Percentiles rank a stretch among this genome's conserved stretches.
Evolutionary conservation across 2,113 vertebrate species (phyloP).

Genomic region (Oreochromis aureus): DNA sequence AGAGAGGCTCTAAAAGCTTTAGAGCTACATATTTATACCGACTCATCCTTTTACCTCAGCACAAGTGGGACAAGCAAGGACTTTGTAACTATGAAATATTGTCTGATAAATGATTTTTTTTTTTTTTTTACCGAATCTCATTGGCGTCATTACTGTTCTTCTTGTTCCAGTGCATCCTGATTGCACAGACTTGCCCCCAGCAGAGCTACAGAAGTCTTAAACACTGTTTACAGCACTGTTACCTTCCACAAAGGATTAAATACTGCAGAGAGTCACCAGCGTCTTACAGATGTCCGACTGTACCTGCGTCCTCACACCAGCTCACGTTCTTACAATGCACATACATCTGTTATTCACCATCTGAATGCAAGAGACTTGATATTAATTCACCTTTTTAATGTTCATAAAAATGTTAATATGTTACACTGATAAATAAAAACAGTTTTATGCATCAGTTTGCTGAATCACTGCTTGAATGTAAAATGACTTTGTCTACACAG

Average conservation of each 20-base stretch:
- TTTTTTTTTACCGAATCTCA: neutral
- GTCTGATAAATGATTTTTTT: neutral
- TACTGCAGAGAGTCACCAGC: neutral
- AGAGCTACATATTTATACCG: neutral
- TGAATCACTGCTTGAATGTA: neutral
- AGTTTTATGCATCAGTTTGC: neutral
- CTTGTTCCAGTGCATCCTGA: neutral
- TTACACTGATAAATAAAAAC: neutral
- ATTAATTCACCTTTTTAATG: neutral
- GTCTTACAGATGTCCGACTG: neutral
- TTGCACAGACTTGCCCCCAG: neutral
- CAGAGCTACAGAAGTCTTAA: neutral
- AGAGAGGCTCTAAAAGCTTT: neutral
- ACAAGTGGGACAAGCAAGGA: neutral
- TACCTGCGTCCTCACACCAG: neutral
- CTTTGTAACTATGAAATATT: neutral
- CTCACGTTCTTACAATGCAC: no score
- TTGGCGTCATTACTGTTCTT: neutral
- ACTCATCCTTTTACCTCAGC: neutral
- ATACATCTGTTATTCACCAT: neutral
- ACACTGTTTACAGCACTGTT: neutral
- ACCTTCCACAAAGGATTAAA: neutral
- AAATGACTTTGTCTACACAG: neutral
- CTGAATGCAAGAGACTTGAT: neutral
- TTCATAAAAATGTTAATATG: neutral